phyloP scores from a whole-genome alignment of 2,888 invertebrate genomes.

The Ariolimax columbianus region DNA sequence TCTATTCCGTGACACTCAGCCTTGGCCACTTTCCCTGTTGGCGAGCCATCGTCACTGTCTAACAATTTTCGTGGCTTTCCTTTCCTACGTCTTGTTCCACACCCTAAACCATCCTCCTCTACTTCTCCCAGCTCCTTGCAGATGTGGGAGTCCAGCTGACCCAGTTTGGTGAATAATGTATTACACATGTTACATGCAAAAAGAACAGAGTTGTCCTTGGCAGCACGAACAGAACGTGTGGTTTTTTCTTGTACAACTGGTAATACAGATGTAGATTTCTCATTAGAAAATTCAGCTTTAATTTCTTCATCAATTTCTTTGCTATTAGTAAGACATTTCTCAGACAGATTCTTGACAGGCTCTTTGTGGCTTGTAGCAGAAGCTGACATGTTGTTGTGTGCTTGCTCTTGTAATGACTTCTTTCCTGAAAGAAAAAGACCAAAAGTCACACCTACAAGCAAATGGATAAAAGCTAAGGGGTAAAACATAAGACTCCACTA shows the following conservation, averaged over 20 bases:
- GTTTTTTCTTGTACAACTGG: neutral
- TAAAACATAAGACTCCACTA: too few species aligned
- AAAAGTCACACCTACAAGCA: too few species aligned
- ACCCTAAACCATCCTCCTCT: constrained; percentile 12
- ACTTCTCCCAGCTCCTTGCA: constrained; percentile 44
- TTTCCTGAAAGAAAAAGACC: neutral
- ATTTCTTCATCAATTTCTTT: too few species aligned
- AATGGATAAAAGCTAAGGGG: too few species aligned
- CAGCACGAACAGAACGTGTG: constrained; percentile 12
- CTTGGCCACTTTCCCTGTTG: neutral
- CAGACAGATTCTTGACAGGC: neutral
- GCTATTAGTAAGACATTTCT: neutral
- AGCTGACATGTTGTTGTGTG: neutral
- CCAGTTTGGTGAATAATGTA: constrained; percentile 22
- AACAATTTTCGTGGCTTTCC: constrained; percentile 51
- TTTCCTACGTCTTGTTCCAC: constrained; percentile 49
- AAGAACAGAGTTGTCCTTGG: neutral
- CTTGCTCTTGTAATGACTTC: neutral
- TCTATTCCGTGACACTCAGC: neutral
- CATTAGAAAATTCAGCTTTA: neutral
- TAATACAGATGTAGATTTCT: neutral
- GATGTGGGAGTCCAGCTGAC: constrained; percentile 50
- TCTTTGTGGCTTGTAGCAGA: neutral
- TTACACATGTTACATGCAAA: constrained; percentile 38
- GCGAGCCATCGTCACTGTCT: constrained; percentile 23